These are phyloP conservation scores for Helarctos malayanus DNA, from an alignment of 2,797 vertebrate genomes.

Conservation along the genomic window DNA sequence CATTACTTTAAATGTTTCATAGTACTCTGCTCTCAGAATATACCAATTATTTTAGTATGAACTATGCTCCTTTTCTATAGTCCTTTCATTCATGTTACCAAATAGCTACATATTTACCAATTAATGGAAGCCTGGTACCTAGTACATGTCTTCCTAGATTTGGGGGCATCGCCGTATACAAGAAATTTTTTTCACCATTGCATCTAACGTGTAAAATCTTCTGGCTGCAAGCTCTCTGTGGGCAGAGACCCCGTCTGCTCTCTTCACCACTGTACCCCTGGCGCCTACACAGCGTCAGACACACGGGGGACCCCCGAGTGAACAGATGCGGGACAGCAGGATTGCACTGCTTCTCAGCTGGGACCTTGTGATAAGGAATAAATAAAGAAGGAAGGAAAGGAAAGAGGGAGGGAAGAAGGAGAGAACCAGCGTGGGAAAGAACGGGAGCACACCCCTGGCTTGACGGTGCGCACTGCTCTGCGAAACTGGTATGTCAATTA, in stretches of 20 bases:
- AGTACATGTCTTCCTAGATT: slow-evolving; percentile 15
- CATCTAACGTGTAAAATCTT: not conserved
- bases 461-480: not conserved
- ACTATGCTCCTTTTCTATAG: not conserved
- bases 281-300: not conserved
- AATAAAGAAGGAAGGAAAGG: not conserved
- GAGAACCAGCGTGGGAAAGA: not conserved
- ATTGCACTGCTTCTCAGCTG: not conserved
- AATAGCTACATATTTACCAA: not conserved
- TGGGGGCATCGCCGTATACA: not conserved
- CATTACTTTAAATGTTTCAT: slow-evolving; percentile 5
- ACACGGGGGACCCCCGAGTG: not conserved
- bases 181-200: slow-evolving; percentile 7
- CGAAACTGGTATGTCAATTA: not conserved
- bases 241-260: not conserved
- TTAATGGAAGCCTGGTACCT: not conserved
- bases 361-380: not conserved
- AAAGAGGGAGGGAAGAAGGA: not conserved
- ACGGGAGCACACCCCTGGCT: not conserved
- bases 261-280: not conserved
- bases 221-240: too few species aligned
- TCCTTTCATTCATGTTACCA: slow-evolving; percentile 26
- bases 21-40: not conserved
- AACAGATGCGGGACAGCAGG: not conserved
- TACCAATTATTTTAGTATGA: slow-evolving; percentile 11